phyloP scores from a whole-genome alignment of 1,140 invertebrate genomes.

The Pinna nobilis region DNA sequence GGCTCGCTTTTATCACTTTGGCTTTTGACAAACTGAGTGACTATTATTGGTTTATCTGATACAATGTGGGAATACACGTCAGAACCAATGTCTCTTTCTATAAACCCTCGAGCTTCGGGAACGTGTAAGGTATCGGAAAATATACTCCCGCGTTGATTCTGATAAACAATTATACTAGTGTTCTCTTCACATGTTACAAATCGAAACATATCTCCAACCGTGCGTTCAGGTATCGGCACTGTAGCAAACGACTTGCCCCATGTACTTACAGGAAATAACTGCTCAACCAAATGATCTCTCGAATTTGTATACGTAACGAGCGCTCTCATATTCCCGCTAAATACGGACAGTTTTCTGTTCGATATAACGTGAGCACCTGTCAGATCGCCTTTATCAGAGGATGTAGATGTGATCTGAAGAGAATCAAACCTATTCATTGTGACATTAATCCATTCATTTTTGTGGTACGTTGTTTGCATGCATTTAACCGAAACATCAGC shows the following conservation, averaged over 20 bases:
- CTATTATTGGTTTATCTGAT: conserved; percentile 1
- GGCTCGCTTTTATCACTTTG: conserved; percentile 1
- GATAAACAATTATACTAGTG: conserved; percentile 29
- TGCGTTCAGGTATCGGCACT: conserved; percentile 45
- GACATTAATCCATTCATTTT: conserved; percentile 28
- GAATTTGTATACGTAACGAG: conserved; percentile 22
- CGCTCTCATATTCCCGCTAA: conserved; percentile 52
- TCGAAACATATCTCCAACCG: conserved; percentile 48
- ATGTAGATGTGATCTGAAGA: conserved; percentile 42
- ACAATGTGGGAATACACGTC: neutral
- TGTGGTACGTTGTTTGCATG: conserved; percentile 39
- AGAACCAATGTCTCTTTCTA: neutral
- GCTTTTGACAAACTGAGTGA: conserved; percentile 26
- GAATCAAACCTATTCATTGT: conserved; percentile 46
- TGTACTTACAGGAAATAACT: conserved; percentile 51
- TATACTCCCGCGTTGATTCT: neutral
- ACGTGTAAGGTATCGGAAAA: neutral
- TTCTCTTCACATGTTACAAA: conserved; percentile 46
- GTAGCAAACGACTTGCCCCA: conserved; percentile 58
- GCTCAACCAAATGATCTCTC: conserved; percentile 59
- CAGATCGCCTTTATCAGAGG: conserved; percentile 53
- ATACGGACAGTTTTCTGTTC: conserved; percentile 48
- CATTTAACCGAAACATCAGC: conserved; percentile 3
- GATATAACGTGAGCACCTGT: conserved; percentile 50
- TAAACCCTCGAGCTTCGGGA: neutral